A percentile compares a stretch with the other conserved stretches of the same genome.
Evolutionary conservation across 2,888 invertebrate genomes (phyloP).

Genomic region (Rhagium mordax): DNA sequence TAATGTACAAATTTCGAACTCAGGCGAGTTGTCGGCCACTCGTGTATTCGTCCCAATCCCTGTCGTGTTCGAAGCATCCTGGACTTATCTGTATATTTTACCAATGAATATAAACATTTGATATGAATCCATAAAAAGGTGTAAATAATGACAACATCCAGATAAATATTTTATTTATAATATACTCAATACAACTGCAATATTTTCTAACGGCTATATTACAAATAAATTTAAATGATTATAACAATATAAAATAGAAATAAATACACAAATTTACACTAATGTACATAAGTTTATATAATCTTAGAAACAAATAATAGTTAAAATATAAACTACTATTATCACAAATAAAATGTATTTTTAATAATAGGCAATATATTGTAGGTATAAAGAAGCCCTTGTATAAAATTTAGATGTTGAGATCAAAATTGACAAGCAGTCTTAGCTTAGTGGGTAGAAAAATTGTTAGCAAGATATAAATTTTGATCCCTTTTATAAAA

Average conservation of each 20-base stretch:
- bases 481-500: slow-evolving; percentile 64
- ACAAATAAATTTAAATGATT: slow-evolving; percentile 65
- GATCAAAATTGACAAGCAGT: slow-evolving; percentile 67
- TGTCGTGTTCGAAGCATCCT: no score
- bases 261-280: slow-evolving; percentile 67
- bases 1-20: no score
- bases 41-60: no score
- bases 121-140: no score
- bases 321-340: slow-evolving; percentile 52
- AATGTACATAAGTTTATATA: slow-evolving; percentile 55
- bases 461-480: slow-evolving; percentile 60
- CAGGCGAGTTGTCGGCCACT: no score
- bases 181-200: slow-evolving; percentile 68
- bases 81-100: no score
- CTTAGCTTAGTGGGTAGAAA: slow-evolving; percentile 61
- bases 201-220: slow-evolving; percentile 69
- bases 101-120: no score
- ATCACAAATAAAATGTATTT: slow-evolving; percentile 44
- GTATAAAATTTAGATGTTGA: slow-evolving; percentile 59
- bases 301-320: slow-evolving; percentile 45
- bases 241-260: slow-evolving; percentile 65
- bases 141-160: no score
- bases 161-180: slow-evolving; percentile 61
- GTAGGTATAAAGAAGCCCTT: slow-evolving; percentile 46
- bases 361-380: slow-evolving; percentile 32